These are phyloP conservation scores for Leptinotarsa rubiginosa DNA, from an alignment of 2,888 invertebrate genomes.

Conservation along the genomic window DNA sequence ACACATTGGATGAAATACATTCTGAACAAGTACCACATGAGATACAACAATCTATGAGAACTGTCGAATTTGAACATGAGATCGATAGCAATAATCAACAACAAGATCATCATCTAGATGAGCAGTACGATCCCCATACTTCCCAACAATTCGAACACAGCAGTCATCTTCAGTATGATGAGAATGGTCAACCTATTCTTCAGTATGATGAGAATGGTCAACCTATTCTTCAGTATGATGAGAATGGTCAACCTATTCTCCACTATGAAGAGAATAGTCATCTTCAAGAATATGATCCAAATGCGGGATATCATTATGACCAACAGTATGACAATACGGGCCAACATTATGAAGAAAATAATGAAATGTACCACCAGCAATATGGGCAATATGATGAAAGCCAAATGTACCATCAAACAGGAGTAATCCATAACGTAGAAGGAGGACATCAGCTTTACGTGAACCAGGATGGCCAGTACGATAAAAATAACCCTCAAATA, in stretches of 20 bases:
- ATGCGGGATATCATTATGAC: conserved; percentile 51
- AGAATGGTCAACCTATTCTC: conserved; percentile 44
- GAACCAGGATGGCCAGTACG: conserved; percentile 24
- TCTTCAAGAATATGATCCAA: conserved; percentile 48
- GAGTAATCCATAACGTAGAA: conserved; percentile 42
- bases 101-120: conserved; percentile 23
- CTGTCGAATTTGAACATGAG: background rate
- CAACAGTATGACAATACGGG: conserved; percentile 51
- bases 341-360: conserved; percentile 52
- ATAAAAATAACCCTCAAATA: conserved; percentile 37
- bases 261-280: conserved; percentile 53
- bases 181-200: conserved; percentile 43
- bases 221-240: conserved; percentile 45
- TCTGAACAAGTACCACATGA: no score
- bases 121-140: conserved; percentile 48
- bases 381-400: conserved; percentile 41
- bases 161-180: conserved; percentile 44
- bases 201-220: conserved; percentile 51
- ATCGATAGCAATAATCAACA: background rate
- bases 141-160: conserved; percentile 48
- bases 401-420: conserved; percentile 28
- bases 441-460: background rate
- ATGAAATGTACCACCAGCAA: conserved; percentile 46
- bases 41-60: no score
- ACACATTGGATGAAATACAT: background rate